These are phyloP conservation scores for Drosophila anomelani DNA, from an alignment of 2,888 invertebrate species.

Conservation along the genomic window DNA sequence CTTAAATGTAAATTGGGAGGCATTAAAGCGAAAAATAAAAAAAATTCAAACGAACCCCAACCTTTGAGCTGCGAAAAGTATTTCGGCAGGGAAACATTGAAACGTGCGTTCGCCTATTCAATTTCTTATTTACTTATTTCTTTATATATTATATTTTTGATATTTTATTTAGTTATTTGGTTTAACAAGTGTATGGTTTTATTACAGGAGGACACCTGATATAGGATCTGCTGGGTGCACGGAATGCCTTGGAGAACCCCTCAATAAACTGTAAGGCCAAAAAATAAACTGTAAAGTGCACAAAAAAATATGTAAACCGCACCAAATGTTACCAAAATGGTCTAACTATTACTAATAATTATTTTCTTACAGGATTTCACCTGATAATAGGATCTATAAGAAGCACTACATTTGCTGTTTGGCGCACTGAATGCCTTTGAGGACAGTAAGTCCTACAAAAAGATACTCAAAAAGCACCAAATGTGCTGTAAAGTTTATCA, in stretches of 20 bases:
- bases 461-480: neutral
- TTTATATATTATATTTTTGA: neutral
- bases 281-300: no score
- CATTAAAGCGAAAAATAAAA: neutral
- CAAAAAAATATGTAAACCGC: no score
- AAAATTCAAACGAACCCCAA: conserved; percentile 5
- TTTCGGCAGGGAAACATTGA: conserved; percentile 6
- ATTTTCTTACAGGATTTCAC: neutral
- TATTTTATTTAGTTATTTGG: neutral
- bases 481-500: neutral
- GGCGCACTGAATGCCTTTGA: no score
- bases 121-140: neutral
- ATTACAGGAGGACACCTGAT: neutral
- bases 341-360: no score
- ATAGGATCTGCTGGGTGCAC: no score
- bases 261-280: no score
- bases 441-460: neutral
- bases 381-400: no score
- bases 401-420: no score
- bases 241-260: no score
- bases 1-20: conserved; percentile 9
- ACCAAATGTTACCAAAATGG: no score
- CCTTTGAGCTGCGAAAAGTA: conserved; percentile 10
- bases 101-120: conserved; percentile 2
- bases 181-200: neutral